These are phyloP conservation scores for Malurus leucopterus DNA, from an alignment of 2,797 vertebrate genomes.

Conservation along the genomic window DNA sequence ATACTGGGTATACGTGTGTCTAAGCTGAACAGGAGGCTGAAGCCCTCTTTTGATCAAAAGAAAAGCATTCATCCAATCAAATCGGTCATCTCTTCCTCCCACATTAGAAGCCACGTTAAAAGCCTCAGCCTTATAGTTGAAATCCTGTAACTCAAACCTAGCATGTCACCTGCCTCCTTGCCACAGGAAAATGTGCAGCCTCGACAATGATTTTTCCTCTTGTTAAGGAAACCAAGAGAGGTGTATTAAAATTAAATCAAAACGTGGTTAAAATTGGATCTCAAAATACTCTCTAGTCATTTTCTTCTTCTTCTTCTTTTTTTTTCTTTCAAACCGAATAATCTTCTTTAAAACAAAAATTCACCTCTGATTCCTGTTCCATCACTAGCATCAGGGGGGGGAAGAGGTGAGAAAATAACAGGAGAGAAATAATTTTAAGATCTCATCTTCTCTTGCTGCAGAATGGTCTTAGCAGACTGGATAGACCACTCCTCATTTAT, in stretches of 20 bases:
- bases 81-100: background rate
- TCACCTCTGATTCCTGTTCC: background rate
- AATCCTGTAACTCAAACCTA: background rate
- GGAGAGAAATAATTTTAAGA: background rate
- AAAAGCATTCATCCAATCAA: rapidly evolving
- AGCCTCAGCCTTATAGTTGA: background rate
- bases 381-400: background rate
- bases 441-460: background rate
- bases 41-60: background rate
- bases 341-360: background rate
- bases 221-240: background rate
- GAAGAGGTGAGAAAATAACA: rapidly evolving
- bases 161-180: background rate
- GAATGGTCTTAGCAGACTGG: background rate
- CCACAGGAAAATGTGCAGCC: background rate
- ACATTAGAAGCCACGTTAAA: background rate
- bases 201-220: background rate
- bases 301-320: background rate
- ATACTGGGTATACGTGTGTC: too few species aligned
- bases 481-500: background rate
- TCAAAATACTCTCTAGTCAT: background rate
- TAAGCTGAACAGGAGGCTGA: background rate
- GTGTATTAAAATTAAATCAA: background rate
- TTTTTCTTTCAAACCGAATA: background rate
- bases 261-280: background rate